A percentile compares a stretch with the other conserved stretches of the same genome.
These are phyloP conservation scores for Lithosia quadra DNA, from an alignment of 2,888 invertebrate species.

Conservation along the genomic window DNA sequence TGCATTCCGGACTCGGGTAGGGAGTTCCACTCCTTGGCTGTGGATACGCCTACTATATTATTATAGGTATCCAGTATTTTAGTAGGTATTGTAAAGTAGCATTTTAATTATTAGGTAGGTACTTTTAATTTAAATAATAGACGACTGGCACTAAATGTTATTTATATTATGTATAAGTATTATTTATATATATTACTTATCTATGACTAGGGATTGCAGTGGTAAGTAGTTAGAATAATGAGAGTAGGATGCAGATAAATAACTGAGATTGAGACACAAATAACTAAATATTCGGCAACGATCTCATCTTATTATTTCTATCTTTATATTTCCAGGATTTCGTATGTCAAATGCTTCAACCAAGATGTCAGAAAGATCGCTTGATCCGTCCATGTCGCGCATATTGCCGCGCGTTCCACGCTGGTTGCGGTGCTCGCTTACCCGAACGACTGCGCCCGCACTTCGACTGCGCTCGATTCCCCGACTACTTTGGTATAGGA, in stretches of 20 bases:
- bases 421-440: constrained; percentile 92
- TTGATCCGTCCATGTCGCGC: constrained; percentile 92
- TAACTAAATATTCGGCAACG: background rate
- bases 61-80: too few relatives aligned
- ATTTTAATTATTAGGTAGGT: too few relatives aligned
- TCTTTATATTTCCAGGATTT: constrained; percentile 87
- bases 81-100: too few relatives aligned
- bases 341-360: constrained; percentile 94
- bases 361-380: constrained; percentile 89
- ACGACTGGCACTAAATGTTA: too few relatives aligned
- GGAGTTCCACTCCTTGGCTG: too few relatives aligned
- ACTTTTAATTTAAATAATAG: too few relatives aligned
- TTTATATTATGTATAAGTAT: too few relatives aligned
- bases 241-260: too few relatives aligned
- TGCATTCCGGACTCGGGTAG: too few relatives aligned
- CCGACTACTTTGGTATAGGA: constrained; percentile 91
- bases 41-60: too few relatives aligned
- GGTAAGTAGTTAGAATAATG: background rate
- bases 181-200: background rate
- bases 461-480: constrained; percentile 93
- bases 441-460: constrained; percentile 90
- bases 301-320: background rate
- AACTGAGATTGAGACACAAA: background rate
- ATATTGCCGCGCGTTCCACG: constrained; percentile 94
- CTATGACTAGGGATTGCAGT: background rate